These are phyloP conservation scores for Acronicta leporina DNA, from an alignment of 2,888 invertebrate species.

Conservation along the genomic window DNA sequence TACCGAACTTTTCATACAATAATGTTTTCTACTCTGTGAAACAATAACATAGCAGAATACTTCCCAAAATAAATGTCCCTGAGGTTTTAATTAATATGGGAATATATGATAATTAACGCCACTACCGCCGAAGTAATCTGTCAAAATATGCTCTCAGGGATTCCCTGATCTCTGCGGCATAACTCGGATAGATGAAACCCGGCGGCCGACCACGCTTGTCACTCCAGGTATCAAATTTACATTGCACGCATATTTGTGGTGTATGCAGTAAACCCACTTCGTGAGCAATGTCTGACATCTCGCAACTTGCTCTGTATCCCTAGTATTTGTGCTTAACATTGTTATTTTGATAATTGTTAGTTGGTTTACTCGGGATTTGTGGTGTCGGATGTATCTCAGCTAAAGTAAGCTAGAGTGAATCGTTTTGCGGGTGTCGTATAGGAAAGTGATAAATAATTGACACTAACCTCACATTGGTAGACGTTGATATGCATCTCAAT, in stretches of 20 bases:
- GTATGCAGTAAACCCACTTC: constrained; percentile 67
- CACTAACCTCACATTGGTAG: background rate
- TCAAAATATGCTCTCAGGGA: constrained; percentile 65
- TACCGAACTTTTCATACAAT: background rate
- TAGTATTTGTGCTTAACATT: constrained; percentile 40
- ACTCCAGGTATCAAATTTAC: constrained; percentile 82
- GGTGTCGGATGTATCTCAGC: background rate
- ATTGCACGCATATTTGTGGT: constrained; percentile 83
- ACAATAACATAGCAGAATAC: background rate
- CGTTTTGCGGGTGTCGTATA: too few species aligned
- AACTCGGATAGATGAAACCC: constrained; percentile 70
- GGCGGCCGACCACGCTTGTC: constrained; percentile 72
- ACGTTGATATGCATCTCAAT: too few species aligned
- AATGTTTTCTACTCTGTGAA: background rate
- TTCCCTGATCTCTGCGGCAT: constrained; percentile 62
- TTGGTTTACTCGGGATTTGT: constrained; percentile 6
- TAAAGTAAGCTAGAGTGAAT: background rate
- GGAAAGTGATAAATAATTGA: background rate
- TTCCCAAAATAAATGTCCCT: constrained; percentile 18
- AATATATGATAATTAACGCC: constrained; percentile 39
- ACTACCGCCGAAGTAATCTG: constrained; percentile 56
- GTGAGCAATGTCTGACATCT: constrained; percentile 63
- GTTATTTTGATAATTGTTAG: constrained; percentile 40
- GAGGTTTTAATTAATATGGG: constrained; percentile 20
- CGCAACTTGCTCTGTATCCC: constrained; percentile 36